A percentile compares a stretch with the other conserved stretches of the same genome.
phyloP scores from a whole-genome alignment of 1,140 invertebrate genomes.

The Archegozetes longisetosus region DNA sequence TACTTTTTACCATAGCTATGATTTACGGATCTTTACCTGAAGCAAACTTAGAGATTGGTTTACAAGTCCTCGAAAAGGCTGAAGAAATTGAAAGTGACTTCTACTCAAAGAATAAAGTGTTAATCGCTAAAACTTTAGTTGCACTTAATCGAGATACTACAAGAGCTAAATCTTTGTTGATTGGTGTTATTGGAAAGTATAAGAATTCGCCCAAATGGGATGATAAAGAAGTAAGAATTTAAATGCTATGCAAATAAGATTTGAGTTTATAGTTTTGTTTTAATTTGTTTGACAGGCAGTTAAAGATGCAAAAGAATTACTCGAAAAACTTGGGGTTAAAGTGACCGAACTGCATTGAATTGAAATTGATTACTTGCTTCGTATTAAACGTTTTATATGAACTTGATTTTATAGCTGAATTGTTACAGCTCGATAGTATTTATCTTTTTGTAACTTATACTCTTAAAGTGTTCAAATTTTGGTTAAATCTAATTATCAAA shows the following conservation, averaged over 20 bases:
- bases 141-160: constrained; percentile 6
- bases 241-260: too few species aligned
- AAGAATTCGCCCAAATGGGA: constrained; percentile 13
- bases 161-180: background rate
- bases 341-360: too few species aligned
- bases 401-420: too few species aligned
- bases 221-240: constrained; percentile 9
- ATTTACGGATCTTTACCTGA: constrained; percentile 13
- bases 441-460: too few species aligned
- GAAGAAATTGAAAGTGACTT: constrained; percentile 11
- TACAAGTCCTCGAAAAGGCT: constrained; percentile 13
- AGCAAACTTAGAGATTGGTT: constrained; percentile 4
- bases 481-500: too few species aligned
- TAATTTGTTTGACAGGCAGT: constrained; percentile 2
- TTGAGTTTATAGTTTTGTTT: background rate
- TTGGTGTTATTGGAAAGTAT: constrained; percentile 3
- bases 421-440: too few species aligned
- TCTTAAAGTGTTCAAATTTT: too few species aligned
- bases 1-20: background rate
- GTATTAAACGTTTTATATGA: too few species aligned
- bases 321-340: background rate
- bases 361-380: too few species aligned
- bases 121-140: constrained; percentile 15
- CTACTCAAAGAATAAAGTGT: constrained; percentile 14
- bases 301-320: constrained; percentile 4